Conservation (phyloP, 2,113 vertebrate species). For the Anhinga anhinga region DNA sequence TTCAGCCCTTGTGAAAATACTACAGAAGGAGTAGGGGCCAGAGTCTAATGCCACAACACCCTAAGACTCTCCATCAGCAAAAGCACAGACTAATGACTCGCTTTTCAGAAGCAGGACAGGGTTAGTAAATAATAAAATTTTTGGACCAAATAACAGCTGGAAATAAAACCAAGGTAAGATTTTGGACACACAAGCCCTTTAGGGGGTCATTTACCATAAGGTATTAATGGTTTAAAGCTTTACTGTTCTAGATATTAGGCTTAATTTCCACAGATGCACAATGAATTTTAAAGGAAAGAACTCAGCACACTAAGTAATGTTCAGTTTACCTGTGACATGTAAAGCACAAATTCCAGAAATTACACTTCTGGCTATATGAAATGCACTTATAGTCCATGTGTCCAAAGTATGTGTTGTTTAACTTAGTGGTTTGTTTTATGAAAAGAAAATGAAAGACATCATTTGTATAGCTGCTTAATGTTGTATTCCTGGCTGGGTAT, state of each 20-base stretch:
- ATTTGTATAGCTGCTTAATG: constrained; percentile 55
- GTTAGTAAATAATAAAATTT: neutral
- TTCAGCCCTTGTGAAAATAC: neutral
- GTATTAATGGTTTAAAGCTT: neutral
- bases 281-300: neutral
- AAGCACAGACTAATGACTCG: neutral
- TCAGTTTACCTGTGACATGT: neutral
- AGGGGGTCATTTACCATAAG: neutral
- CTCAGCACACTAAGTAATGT: neutral
- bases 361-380: neutral
- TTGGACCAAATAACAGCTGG: neutral
- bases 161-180: neutral
- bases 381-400: neutral
- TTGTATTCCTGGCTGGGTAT: constrained; percentile 68
- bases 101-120: neutral
- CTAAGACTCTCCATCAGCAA: neutral
- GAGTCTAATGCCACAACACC: neutral
- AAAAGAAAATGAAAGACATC: constrained; percentile 47
- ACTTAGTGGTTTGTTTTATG: constrained; percentile 36
- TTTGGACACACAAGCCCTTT: neutral
- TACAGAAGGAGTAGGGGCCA: neutral
- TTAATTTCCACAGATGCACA: neutral
- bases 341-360: neutral
- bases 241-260: neutral
- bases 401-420: constrained; percentile 46